A percentile compares a stretch with the other conserved stretches of the same genome.
Conservation (phyloP, 2,113 vertebrate genomes). For the Nothocercus julius region DNA sequence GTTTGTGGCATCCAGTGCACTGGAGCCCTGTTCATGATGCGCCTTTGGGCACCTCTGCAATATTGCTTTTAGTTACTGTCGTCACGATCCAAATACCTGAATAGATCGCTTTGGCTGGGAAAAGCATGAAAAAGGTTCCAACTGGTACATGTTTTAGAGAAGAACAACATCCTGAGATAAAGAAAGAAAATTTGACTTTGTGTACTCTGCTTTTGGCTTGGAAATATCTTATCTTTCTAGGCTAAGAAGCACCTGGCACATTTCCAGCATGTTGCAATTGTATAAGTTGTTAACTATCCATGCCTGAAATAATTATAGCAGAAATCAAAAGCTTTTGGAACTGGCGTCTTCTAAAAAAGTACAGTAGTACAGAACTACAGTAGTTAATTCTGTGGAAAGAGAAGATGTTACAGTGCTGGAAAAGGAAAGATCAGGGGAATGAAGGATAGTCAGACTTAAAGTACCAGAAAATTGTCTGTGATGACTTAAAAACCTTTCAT, state of each 20-base stretch:
- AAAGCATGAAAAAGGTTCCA: not conserved
- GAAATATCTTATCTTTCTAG: not conserved
- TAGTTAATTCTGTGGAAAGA: not conserved
- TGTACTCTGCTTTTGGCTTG: not conserved
- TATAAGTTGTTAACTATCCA: not conserved
- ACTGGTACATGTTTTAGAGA: not conserved
- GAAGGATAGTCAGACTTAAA: not conserved
- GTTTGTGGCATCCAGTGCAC: not conserved
- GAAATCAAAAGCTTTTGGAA: not conserved
- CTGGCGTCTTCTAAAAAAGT: not conserved
- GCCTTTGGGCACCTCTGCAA: not conserved
- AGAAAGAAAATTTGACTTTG: not conserved
- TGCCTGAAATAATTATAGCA: not conserved
- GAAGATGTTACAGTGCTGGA: not conserved
- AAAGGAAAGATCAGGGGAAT: not conserved
- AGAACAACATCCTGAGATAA: not conserved
- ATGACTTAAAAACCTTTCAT: not conserved
- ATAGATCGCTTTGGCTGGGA: not conserved
- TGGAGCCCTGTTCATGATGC: not conserved
- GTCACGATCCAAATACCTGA: not conserved
- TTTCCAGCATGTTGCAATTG: constrained; percentile 8
- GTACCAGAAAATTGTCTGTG: not conserved
- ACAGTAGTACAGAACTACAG: not conserved
- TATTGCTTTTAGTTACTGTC: not conserved
- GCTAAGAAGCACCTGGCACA: not conserved